These are phyloP conservation scores for Parazoanthus darwini DNA, from an alignment of 92 coral and sea anemone species.

Conservation along the genomic window DNA sequence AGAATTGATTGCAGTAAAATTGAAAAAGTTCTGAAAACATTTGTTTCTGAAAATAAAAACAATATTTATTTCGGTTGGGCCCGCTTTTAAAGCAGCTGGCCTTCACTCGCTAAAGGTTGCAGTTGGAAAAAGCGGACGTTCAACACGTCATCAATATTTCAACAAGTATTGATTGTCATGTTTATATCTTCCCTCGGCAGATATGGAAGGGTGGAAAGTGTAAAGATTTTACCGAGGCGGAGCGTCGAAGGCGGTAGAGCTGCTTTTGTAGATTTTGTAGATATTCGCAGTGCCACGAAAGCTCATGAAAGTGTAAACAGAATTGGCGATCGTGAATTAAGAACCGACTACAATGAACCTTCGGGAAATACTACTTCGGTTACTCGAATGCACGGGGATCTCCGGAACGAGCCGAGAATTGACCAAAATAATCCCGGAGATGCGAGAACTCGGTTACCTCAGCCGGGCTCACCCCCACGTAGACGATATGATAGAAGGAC, in stretches of 20 bases:
- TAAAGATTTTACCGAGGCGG: conserved; percentile 91
- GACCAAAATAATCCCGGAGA: conserved; percentile 44
- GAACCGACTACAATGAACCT: conserved; percentile 98
- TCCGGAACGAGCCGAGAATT: conserved; percentile 34
- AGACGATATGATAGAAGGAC: conserved; percentile 93
- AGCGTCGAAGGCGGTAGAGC: conserved; percentile 99
- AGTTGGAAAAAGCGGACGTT: not conserved
- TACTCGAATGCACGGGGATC: conserved; percentile 69
- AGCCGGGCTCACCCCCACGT: conserved; percentile 74
- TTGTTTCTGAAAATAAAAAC: not conserved
- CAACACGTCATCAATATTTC: conserved; percentile 55
- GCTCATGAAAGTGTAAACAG: conserved; percentile 97
- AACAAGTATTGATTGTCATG: not conserved
- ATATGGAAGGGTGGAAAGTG: conserved; percentile 96
- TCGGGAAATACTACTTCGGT: conserved; percentile 79
- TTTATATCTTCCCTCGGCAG: conserved; percentile 48
- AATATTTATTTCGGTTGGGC: not conserved
- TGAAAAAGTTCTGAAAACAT: not conserved
- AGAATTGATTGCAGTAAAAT: not conserved
- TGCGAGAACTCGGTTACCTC: conserved; percentile 56
- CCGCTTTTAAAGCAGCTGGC: not conserved
- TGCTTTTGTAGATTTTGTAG: conserved; percentile 98
- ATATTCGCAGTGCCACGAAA: conserved; percentile 97
- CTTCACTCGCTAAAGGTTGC: not conserved
- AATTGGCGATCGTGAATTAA: conserved; percentile 93